phyloP scores from a whole-genome alignment of 2,888 invertebrate genomes.

The Conus canariensis region DNA sequence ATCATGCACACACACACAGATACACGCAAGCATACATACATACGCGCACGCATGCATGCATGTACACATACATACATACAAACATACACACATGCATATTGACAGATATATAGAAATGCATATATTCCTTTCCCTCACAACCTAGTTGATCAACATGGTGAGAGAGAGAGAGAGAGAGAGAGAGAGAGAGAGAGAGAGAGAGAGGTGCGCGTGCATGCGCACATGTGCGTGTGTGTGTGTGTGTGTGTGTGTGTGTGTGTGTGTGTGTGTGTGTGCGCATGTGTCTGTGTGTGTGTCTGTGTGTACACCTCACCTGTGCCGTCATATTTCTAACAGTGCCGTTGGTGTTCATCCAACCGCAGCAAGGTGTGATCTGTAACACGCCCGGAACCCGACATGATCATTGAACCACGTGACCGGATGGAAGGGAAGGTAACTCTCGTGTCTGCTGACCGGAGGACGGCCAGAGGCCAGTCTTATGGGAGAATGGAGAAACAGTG shows the following conservation, averaged over 20 bases:
- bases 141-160: no score
- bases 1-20: not conserved
- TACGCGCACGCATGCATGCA: not conserved
- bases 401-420: not conserved
- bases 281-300: not conserved
- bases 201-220: not conserved
- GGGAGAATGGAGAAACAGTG: no score
- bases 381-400: no score
- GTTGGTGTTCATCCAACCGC: slow-evolving; percentile 80
- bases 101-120: no score
- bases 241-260: not conserved
- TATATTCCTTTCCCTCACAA: no score
- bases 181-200: no score
- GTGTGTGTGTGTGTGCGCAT: not conserved
- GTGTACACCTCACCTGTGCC: slow-evolving; percentile 63
- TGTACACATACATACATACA: not conserved
- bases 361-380: slow-evolving; percentile 70
- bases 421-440: no score
- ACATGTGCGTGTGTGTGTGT: not conserved
- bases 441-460: no score
- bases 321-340: slow-evolving; percentile 77
- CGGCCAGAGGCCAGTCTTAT: no score
- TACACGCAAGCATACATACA: not conserved
- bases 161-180: no score
- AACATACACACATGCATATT: not conserved